Evolutionary conservation across 1,140 invertebrate genomes (phyloP).

Genomic region (Bicyclus anynana): DNA sequence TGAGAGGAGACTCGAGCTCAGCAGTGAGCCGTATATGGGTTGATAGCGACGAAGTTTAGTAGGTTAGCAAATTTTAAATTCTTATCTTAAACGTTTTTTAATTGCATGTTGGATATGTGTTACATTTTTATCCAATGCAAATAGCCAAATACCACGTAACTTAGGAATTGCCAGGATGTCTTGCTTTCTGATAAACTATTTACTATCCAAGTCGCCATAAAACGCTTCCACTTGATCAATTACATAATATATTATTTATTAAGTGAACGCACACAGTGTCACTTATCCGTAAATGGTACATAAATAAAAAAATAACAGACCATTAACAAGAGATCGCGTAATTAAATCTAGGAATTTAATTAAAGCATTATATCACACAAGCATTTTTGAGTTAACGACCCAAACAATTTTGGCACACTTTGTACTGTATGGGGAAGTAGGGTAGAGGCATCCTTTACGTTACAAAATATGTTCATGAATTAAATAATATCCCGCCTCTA

Average conservation of each 20-base stretch:
- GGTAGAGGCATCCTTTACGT: slow-evolving; percentile 23
- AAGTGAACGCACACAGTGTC: background rate
- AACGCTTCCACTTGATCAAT: background rate
- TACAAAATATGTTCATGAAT: slow-evolving; percentile 26
- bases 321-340: slow-evolving; percentile 17
- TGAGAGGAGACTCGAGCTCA: too few species aligned
- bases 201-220: background rate
- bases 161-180: background rate
- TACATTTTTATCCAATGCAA: background rate
- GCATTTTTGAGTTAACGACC: slow-evolving; percentile 25
- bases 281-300: background rate
- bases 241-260: background rate
- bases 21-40: too few species aligned
- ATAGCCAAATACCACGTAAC: background rate
- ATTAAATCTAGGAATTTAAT: slow-evolving; percentile 31
- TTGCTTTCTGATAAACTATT: background rate
- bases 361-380: slow-evolving; percentile 24
- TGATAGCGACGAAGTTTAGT: too few species aligned
- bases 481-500: slow-evolving; percentile 22
- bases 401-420: slow-evolving; percentile 28
- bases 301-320: slow-evolving; percentile 16
- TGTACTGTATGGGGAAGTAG: slow-evolving; percentile 22
- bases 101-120: background rate
- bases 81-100: too few species aligned
- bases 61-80: too few species aligned